These are phyloP conservation scores for Entomobrya proxima DNA, from an alignment of 2,888 invertebrate genomes.

Conservation along the genomic window DNA sequence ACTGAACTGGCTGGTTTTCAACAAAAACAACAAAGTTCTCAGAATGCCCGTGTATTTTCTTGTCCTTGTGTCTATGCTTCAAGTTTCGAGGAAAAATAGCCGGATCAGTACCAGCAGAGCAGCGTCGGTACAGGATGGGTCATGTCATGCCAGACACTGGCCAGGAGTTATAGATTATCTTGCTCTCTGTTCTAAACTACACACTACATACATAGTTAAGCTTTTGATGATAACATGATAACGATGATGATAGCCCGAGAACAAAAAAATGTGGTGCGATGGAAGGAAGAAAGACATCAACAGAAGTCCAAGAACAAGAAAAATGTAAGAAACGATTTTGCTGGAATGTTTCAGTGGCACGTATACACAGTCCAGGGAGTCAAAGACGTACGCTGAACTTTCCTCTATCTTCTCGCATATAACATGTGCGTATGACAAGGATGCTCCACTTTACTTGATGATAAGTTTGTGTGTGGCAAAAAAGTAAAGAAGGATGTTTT, in stretches of 20 bases:
- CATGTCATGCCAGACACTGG: not conserved
- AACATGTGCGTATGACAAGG: constrained; percentile 48
- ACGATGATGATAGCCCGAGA: not conserved
- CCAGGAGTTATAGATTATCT: not conserved
- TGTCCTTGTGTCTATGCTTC: not conserved
- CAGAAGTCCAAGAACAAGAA: not conserved
- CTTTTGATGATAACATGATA: not conserved
- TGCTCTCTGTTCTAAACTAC: not conserved
- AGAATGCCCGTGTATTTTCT: not conserved
- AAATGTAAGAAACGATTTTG: not conserved
- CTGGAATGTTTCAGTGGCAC: not conserved
- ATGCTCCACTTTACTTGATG: constrained; percentile 5
- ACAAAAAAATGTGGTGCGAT: not conserved
- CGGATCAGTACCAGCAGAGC: not conserved
- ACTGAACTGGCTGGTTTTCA: not conserved
- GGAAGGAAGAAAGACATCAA: not conserved
- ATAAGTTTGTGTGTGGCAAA: not conserved
- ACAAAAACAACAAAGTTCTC: not conserved
- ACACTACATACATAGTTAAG: not conserved
- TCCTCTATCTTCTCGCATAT: not conserved
- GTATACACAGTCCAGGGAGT: no score
- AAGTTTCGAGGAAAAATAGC: not conserved
- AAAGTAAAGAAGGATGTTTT: not conserved
- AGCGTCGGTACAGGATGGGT: not conserved
- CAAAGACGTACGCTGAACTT: not conserved